These are phyloP conservation scores for Agapetus fuscipes DNA, from an alignment of 2,888 invertebrate genomes.

Conservation along the genomic window DNA sequence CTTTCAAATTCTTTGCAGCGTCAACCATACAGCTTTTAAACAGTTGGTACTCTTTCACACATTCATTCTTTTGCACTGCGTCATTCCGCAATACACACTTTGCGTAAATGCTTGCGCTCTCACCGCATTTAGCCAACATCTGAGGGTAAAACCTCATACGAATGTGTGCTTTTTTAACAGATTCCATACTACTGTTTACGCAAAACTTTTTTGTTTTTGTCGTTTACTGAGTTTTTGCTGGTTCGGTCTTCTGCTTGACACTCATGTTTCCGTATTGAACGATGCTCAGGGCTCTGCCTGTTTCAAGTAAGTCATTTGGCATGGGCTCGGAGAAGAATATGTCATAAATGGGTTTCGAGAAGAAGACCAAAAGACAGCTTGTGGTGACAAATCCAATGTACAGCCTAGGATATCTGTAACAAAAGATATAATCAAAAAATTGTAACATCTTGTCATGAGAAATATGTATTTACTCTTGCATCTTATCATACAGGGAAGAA, in stretches of 20 bases:
- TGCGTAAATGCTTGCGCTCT: conserved; percentile 63
- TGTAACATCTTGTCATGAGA: no score
- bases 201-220: conserved; percentile 4
- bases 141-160: conserved; percentile 67
- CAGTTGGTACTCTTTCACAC: conserved; percentile 65
- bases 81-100: conserved; percentile 68
- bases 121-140: conserved; percentile 61
- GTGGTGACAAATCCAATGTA: conserved; percentile 47
- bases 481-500: no score
- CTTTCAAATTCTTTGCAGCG: conserved; percentile 58
- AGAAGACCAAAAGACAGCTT: conserved; percentile 47
- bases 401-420: conserved; percentile 48
- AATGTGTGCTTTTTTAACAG: conserved; percentile 64
- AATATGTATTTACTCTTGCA: no score
- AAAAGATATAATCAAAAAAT: conserved; percentile 51
- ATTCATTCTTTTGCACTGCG: conserved; percentile 61
- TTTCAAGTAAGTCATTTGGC: background rate
- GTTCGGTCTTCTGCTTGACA: no score
- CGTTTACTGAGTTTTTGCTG: conserved; percentile 13
- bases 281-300: no score
- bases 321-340: conserved; percentile 30
- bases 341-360: conserved; percentile 66
- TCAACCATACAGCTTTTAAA: conserved; percentile 65
- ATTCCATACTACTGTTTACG: conserved; percentile 51
- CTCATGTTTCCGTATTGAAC: no score